A percentile compares a stretch with the other conserved stretches of the same genome.
Evolutionary conservation across 2,888 invertebrate genomes (phyloP).

Genomic region (Lypha dubia): DNA sequence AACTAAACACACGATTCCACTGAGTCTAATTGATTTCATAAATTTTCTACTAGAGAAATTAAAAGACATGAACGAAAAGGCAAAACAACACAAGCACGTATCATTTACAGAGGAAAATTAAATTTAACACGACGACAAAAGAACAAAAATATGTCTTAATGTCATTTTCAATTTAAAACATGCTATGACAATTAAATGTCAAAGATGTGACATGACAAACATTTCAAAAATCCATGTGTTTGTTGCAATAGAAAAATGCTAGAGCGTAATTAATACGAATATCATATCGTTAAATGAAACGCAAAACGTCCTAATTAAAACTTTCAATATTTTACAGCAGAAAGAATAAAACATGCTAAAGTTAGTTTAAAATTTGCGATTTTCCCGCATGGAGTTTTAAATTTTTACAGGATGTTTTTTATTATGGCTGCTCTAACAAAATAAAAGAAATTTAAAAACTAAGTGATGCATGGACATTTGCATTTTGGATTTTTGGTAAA

Average conservation of each 20-base stretch:
- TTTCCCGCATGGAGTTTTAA: no score
- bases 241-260: neutral
- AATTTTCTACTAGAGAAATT: neutral
- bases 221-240: neutral
- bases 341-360: no score
- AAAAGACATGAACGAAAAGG: neutral
- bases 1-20: no score
- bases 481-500: no score
- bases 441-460: no score
- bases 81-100: slow-evolving; percentile 19
- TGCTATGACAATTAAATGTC: slow-evolving; percentile 43
- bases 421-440: no score
- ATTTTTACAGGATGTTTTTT: no score
- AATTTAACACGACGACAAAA: neutral
- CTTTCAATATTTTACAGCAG: no score
- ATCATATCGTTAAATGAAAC: neutral
- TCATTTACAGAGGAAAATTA: slow-evolving; percentile 22
- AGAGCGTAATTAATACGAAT: neutral
- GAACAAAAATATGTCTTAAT: slow-evolving; percentile 14
- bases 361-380: no score
- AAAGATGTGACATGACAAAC: slow-evolving; percentile 32
- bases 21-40: no score
- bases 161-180: slow-evolving; percentile 25
- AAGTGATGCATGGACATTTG: no score
- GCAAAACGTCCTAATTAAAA: no score